Evolutionary conservation across 2,888 invertebrate genomes (phyloP).

Genomic region (Drosophila dives): DNA sequence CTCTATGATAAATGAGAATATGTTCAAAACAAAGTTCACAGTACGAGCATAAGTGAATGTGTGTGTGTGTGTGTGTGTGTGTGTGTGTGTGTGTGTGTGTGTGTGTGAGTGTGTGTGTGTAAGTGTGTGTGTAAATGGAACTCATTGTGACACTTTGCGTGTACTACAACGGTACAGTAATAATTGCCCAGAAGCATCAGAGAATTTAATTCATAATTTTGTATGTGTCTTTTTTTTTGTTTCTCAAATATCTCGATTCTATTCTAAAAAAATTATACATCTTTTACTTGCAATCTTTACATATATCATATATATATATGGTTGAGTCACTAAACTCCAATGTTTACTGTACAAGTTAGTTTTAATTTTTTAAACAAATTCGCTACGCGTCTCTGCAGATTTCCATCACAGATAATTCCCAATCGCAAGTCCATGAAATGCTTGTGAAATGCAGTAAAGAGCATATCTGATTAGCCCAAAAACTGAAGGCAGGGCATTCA

Average conservation of each 20-base stretch:
- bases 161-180: slow-evolving; percentile 25
- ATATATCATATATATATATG: background rate
- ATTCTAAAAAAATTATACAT: background rate
- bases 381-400: slow-evolving; percentile 49
- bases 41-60: slow-evolving; percentile 8
- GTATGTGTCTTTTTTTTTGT: background rate
- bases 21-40: slow-evolving; percentile 37
- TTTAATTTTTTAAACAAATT: slow-evolving; percentile 26
- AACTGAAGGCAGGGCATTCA: slow-evolving; percentile 23
- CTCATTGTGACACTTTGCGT: slow-evolving; percentile 49
- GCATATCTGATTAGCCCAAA: slow-evolving; percentile 5
- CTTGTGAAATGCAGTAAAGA: slow-evolving; percentile 35
- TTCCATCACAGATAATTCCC: slow-evolving; percentile 44
- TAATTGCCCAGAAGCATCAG: background rate
- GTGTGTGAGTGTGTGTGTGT: slow-evolving; percentile 7
- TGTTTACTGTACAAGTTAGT: slow-evolving; percentile 27
- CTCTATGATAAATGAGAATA: slow-evolving; percentile 56
- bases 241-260: too few species aligned
- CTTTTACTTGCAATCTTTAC: background rate
- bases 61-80: slow-evolving; percentile 10
- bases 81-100: slow-evolving; percentile 12
- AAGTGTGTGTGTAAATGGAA: slow-evolving; percentile 10
- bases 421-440: slow-evolving; percentile 13
- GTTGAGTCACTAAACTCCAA: background rate
- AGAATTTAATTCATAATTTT: background rate